Conservation (phyloP, 2,113 vertebrate species). For the Galemys pyrenaicus region DNA sequence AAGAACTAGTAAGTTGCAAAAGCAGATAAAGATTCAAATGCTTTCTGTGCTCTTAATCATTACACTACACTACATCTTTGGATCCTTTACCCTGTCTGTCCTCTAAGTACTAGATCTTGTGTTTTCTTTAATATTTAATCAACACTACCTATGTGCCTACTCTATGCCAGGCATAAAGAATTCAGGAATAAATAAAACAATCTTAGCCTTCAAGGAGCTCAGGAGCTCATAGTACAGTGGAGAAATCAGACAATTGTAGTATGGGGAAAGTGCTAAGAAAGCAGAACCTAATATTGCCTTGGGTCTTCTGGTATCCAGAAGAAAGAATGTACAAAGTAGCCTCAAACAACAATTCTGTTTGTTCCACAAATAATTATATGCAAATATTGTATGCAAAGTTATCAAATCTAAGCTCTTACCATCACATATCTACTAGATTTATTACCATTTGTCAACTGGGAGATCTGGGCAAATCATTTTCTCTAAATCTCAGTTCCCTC, state of each 20-base stretch:
- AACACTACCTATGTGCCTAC: not conserved
- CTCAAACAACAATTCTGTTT: constrained; percentile 21
- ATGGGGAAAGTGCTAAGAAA: not conserved
- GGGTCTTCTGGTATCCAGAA: not conserved
- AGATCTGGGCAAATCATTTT: not conserved
- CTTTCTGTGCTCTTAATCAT: not conserved
- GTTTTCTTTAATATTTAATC: constrained; percentile 7
- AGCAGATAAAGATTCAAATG: not conserved
- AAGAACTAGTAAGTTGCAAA: not conserved
- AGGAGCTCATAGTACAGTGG: not conserved
- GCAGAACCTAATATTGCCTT: not conserved
- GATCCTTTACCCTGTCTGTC: not conserved
- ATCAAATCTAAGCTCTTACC: not conserved
- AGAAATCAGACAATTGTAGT: not conserved
- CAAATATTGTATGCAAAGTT: not conserved
- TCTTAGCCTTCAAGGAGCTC: not conserved
- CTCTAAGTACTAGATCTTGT: not conserved
- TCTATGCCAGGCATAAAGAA: not conserved
- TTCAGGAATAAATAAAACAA: not conserved
- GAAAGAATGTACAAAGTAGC: not conserved
- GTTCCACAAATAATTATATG: not conserved
- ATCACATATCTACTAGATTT: not conserved
- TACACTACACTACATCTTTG: not conserved
- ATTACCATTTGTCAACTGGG: not conserved
- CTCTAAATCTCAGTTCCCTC: not conserved